Conservation (phyloP, 2,113 vertebrate genomes). For the Tetrax tetrax region DNA sequence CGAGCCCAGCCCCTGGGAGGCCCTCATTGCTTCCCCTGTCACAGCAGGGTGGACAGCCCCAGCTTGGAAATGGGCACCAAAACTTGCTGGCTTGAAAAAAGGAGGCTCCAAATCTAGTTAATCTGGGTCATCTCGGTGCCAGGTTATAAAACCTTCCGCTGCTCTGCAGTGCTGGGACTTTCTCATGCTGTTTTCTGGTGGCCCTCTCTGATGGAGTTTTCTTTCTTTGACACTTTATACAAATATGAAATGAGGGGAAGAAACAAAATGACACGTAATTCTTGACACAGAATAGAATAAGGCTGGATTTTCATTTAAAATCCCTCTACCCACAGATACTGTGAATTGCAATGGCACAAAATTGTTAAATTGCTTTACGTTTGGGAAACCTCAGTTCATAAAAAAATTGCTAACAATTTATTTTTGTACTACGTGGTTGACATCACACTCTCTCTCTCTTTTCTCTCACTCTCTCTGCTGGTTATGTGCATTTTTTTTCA, state of each 20-base stretch:
- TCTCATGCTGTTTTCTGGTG: not conserved
- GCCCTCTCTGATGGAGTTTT: not conserved
- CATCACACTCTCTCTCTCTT: slow-evolving; percentile 10
- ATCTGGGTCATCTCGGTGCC: not conserved
- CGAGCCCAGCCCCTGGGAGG: not conserved
- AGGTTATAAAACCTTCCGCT: not conserved
- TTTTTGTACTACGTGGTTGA: slow-evolving; percentile 62
- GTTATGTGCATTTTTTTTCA: slow-evolving; percentile 15
- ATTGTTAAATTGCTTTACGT: slow-evolving; percentile 71
- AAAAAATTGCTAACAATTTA: slow-evolving; percentile 69
- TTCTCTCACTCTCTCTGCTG: slow-evolving; percentile 4
- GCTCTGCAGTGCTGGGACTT: not conserved
- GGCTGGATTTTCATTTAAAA: slow-evolving; percentile 56
- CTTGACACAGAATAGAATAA: slow-evolving; percentile 39
- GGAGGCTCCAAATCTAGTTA: not conserved
- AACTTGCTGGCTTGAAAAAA: not conserved
- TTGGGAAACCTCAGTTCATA: slow-evolving; percentile 66
- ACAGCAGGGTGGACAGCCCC: no score
- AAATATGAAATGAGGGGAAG: not conserved
- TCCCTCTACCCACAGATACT: slow-evolving; percentile 35
- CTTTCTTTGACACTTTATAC: not conserved
- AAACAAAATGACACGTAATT: slow-evolving; percentile 38
- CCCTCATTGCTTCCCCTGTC: fast-evolving
- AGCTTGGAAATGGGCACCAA: not conserved
- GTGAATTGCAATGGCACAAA: slow-evolving; percentile 53